Base-by-base conservation (phyloP, 2,113 vertebrate genomes). In the Planiliza haematocheilus region DNA sequence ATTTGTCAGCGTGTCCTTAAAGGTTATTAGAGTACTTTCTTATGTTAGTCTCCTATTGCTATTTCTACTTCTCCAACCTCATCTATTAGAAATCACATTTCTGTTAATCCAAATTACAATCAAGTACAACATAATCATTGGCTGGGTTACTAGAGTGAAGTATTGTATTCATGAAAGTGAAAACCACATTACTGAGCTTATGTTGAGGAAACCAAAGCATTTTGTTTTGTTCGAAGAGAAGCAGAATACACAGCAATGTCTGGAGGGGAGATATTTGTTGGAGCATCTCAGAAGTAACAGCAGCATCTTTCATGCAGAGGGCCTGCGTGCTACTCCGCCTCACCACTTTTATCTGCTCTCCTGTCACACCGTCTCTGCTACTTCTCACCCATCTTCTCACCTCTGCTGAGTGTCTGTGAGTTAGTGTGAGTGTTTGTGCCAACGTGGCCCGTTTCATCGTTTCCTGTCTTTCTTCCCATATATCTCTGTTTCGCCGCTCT, bases 371-470 rank as follows among this genome's bases (percentile, higher is more conserved):
- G 66, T 72, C 62, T 69, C 46, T 56, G 64, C 74, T 58, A 14
- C 70, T 73, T 82, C 70, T 80, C 64, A 67, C 77, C 49, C 60
- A 2, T 66, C 62, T 57, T 72, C 69, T 76, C 72, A 77, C 73
- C 68, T 76, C 68, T 56, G 48, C 41, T 51, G 17, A 13, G 48
- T 24, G 72, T 42, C 59, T 64, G 57, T 60, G 52, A 53, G 59
- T 55, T 52, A 56, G 58, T 41, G 37, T 57, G 56, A 41, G 16
- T 34, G 30, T 46, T 49, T 57, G 24, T 57, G 45, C 64, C 24
- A 52, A 18, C 38, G 51, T 67, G 69, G 43, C 51, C 63, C 34
- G 39, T 62, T 61, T 83, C 77, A 62, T 83, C 41, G 21, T 57
- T 61, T 81, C 79, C 66, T 56, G 62, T 79, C 86, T 68, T 51